phyloP scores from a whole-genome alignment of 2,113 vertebrate species.

The Esox niger region DNA sequence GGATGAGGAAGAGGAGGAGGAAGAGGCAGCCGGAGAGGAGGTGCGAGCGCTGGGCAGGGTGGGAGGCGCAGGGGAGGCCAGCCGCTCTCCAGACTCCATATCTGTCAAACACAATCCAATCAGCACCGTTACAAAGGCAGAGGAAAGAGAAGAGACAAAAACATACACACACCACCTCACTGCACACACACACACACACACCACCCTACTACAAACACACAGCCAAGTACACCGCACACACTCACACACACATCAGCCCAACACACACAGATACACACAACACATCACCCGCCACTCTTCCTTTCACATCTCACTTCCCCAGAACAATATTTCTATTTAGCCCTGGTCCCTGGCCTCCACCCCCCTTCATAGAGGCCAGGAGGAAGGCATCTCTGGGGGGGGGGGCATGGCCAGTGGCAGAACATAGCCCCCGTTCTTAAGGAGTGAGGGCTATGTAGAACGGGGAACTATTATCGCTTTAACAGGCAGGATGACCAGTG shows the following conservation, averaged over 20 bases:
- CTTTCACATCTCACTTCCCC: slow-evolving; percentile 78
- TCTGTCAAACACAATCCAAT: slow-evolving; percentile 69
- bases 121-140: slow-evolving; percentile 35
- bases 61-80: slow-evolving; percentile 77
- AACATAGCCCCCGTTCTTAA: background rate
- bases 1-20: slow-evolving; percentile 73
- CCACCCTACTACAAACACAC: slow-evolving; percentile 13
- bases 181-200: slow-evolving; percentile 19
- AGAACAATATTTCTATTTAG: slow-evolving; percentile 79
- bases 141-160: background rate
- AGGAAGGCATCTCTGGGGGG: slow-evolving; percentile 48
- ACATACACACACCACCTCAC: slow-evolving; percentile 37
- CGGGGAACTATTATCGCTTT: background rate
- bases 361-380: slow-evolving; percentile 37
- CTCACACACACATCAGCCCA: slow-evolving; percentile 40
- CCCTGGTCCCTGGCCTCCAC: slow-evolving; percentile 65
- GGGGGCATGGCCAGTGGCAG: background rate
- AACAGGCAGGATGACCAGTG: background rate
- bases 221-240: background rate
- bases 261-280: slow-evolving; percentile 10
- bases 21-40: slow-evolving; percentile 76
- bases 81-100: slow-evolving; percentile 89
- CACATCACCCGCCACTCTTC: slow-evolving; percentile 65
- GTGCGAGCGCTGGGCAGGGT: slow-evolving; percentile 82
- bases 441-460: background rate